Evolutionary conservation across 2,797 vertebrate genomes (phyloP), one percentile per base, ranked within the genome.

Genomic region (Perdix hodgsoniae): DNA sequence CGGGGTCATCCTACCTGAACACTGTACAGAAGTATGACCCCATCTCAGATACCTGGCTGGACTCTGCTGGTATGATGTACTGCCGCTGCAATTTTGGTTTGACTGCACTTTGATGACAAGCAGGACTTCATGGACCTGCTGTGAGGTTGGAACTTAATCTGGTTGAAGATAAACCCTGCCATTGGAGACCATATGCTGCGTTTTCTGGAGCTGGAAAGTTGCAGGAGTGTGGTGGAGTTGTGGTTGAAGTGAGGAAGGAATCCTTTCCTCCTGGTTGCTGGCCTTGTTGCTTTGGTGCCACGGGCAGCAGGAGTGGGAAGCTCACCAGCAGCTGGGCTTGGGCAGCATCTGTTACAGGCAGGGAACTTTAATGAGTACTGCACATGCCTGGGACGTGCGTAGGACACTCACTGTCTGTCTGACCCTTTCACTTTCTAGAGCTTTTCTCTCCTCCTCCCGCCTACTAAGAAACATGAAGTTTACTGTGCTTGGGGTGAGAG

Each of bases 71-170:
- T 75, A 99, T 99, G 99, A 98, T 98, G 98, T 99, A 99, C 96
- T 99, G 99, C 88, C 99, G 99, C 22, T 99, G 99, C 98, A 99
- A 99, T 96, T 99, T 99, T 96, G 99, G 99, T 87, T 97, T 99
- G 75, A 98, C 99, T 29, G 99, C 99, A 6, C 99, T 99, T 97
- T 99, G 99, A 99, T 97, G 80, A 76, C 37, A 12, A 49, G 61
- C 97, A 67, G 94, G 94, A 44, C 75, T 66, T 60, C 9, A 24
- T 3, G 56, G 94, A 93, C 86, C 54, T 93, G 66, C 89, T 94
- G 75, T 95, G 64, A 82, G 95, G 87, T 78, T 85, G 95, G 93
- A 92, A 90, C 64, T 92, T 72, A 35, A 60, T 54, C 88, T 70
- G 86, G 94, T 86, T 95, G 95, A 84, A 83, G 70, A 83, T 37